Base-by-base conservation (phyloP, 2,113 vertebrate species). In the Equus przewalskii region DNA sequence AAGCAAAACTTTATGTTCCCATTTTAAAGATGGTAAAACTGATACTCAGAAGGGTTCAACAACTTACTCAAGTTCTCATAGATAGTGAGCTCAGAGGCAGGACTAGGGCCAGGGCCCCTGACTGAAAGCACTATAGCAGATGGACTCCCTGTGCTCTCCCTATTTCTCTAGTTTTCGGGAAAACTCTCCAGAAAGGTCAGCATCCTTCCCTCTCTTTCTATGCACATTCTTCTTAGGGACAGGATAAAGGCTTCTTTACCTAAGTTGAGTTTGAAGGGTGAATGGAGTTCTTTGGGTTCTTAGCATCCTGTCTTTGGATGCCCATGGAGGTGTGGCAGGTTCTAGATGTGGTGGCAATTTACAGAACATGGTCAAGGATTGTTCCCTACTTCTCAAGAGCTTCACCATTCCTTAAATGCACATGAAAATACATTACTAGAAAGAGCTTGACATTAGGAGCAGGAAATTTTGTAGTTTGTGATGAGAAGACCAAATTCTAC, bases 51-150 rank as follows among this genome's bases (percentile, higher is more conserved):
- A 60, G 79, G 24, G 3, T 60, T 81, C 41, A 12, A 22, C 7
- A 19, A 7, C 36, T 60, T 24, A 4, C 14, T 81, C 85, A 73
- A 3, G 7, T 56, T 92, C 28, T 96, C 69, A 22, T 14, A 51
- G 49, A 24, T 6, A 2, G 1, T 64, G 22, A 67, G 5, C 26
- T 24, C 41, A 76, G 69, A 89, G n/a, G 36, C 33, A 19, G 12
- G 51, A 49, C 26, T 13, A 24, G 60, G 70, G 36, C 4, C 56
- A 24, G 64, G 13, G 14, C 18, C 44, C 0, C 1, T 51, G 49
- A 33, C 3, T 24, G 19, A n/a, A 13, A 1, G 15, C 7, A 13
- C 33, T 26, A 11, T 0, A 22, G 33, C 0, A 41, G 7, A 2
- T 9, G 5, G 51, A 14, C 24, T 49, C 22, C 0, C 62, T 10